Conservation (phyloP, 2,113 vertebrate genomes). For the Tragelaphus imberbis region DNA sequence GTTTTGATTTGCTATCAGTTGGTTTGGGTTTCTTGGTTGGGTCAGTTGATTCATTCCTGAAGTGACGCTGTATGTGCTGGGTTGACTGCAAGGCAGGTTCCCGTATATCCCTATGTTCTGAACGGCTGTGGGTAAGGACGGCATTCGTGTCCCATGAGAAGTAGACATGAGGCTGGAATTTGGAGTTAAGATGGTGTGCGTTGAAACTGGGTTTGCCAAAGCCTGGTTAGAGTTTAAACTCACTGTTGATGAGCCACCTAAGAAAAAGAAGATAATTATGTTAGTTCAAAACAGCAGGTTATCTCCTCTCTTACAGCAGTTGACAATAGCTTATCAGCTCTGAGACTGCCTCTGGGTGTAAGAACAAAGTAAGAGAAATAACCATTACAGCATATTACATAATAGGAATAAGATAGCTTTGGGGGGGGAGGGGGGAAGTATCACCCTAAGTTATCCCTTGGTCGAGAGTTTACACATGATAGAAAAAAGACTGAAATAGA, state of each 20-base stretch:
- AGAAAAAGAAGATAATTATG: slow-evolving; percentile 32
- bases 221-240: slow-evolving; percentile 84
- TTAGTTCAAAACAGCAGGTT: neutral
- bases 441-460: neutral
- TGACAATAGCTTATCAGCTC: neutral
- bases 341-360: neutral
- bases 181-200: slow-evolving; percentile 83
- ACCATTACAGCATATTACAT: neutral
- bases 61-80: slow-evolving; percentile 73
- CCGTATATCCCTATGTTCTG: slow-evolving; percentile 85
- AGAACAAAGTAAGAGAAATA: neutral
- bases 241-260: slow-evolving; percentile 79
- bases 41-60: slow-evolving; percentile 82
- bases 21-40: slow-evolving; percentile 85
- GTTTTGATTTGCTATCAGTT: slow-evolving; percentile 82
- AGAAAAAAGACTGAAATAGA: neutral
- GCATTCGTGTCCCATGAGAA: slow-evolving; percentile 83
- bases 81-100: slow-evolving; percentile 81
- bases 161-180: slow-evolving; percentile 85
- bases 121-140: slow-evolving; percentile 70
- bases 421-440: neutral
- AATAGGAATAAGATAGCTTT: neutral
- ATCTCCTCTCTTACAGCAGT: neutral
- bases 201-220: slow-evolving; percentile 83
- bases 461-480: neutral